These are phyloP conservation scores for Lasioglossum marginatum DNA, from an alignment of 2,888 invertebrate species.

Conservation along the genomic window DNA sequence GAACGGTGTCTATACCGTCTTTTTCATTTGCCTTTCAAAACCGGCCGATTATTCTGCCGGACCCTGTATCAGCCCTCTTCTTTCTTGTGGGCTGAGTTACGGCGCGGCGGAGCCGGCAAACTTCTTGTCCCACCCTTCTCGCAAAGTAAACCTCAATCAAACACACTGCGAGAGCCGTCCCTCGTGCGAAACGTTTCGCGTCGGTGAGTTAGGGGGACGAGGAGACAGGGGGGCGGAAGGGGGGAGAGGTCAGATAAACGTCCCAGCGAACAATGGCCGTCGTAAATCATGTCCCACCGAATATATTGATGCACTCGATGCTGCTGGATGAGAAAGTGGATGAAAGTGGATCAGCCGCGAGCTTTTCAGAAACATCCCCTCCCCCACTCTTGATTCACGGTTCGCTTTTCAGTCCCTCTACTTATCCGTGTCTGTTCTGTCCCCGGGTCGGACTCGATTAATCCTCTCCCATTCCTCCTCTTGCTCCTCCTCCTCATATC, in stretches of 20 bases:
- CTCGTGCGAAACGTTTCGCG: constrained; percentile 56
- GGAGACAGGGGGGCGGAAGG: background rate
- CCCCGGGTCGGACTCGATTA: constrained; percentile 60
- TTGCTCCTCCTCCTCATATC: background rate
- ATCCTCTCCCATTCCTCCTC: constrained; percentile 29
- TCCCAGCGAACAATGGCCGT: constrained; percentile 64
- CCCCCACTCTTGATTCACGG: constrained; percentile 32
- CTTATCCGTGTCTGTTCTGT: constrained; percentile 42
- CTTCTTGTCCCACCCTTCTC: constrained; percentile 8
- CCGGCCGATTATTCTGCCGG: constrained; percentile 1
- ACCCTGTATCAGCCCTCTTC: background rate
- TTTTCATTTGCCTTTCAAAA: constrained; percentile 6
- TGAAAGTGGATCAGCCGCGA: constrained; percentile 67
- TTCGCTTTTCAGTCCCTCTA: constrained; percentile 50
- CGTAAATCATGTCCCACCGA: constrained; percentile 66
- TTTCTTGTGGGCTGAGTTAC: background rate
- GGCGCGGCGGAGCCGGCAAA: background rate
- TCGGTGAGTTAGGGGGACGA: background rate
- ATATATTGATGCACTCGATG: constrained; percentile 69
- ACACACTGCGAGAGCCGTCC: constrained; percentile 43
- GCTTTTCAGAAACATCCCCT: constrained; percentile 54
- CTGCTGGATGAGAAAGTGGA: constrained; percentile 64
- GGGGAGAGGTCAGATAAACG: constrained; percentile 64
- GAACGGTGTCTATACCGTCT: background rate
- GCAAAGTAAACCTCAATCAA: constrained; percentile 57